Evolutionary conservation across 2,888 invertebrate genomes (phyloP).

Genomic region (Drosophila ezoana): DNA sequence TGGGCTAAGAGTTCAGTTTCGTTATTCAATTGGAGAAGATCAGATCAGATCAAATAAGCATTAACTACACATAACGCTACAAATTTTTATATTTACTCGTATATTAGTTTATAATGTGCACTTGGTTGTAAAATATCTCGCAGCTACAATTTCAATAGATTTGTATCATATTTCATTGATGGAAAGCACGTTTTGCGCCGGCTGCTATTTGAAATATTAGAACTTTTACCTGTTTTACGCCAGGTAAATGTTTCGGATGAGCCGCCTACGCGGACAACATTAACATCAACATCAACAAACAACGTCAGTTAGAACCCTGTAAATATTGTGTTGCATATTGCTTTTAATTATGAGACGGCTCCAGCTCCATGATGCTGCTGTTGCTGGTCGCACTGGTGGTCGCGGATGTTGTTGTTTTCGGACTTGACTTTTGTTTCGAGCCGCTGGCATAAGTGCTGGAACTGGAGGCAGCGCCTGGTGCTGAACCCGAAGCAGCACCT

Average conservation of each 20-base stretch:
- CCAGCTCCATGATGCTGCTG: slow-evolving; percentile 51
- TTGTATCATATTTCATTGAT: slow-evolving; percentile 23
- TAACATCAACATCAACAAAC: slow-evolving; percentile 64
- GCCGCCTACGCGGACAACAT: slow-evolving; percentile 46
- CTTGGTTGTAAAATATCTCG: slow-evolving; percentile 50
- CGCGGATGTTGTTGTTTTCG: slow-evolving; percentile 55
- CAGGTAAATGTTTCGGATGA: slow-evolving; percentile 36
- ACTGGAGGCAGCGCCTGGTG: slow-evolving; percentile 39
- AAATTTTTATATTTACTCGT: slow-evolving; percentile 33
- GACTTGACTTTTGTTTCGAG: slow-evolving; percentile 47
- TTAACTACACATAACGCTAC: slow-evolving; percentile 49
- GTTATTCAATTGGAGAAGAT: slow-evolving; percentile 27
- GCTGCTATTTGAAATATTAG: slow-evolving; percentile 23
- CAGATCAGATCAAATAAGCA: slow-evolving; percentile 28
- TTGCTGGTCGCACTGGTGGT: slow-evolving; percentile 52
- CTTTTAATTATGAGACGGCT: slow-evolving; percentile 53
- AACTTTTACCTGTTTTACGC: slow-evolving; percentile 24
- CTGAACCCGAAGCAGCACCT: slow-evolving; percentile 44
- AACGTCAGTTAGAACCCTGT: slow-evolving; percentile 39
- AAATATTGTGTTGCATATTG: slow-evolving; percentile 42
- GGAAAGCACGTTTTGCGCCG: slow-evolving; percentile 53
- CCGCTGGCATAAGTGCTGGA: slow-evolving; percentile 60
- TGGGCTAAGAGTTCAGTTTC: slow-evolving; percentile 38
- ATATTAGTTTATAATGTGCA: slow-evolving; percentile 45
- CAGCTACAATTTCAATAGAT: slow-evolving; percentile 33